phyloP scores from a whole-genome alignment of 2,797 vertebrate genomes.

The Siniperca obscura region DNA sequence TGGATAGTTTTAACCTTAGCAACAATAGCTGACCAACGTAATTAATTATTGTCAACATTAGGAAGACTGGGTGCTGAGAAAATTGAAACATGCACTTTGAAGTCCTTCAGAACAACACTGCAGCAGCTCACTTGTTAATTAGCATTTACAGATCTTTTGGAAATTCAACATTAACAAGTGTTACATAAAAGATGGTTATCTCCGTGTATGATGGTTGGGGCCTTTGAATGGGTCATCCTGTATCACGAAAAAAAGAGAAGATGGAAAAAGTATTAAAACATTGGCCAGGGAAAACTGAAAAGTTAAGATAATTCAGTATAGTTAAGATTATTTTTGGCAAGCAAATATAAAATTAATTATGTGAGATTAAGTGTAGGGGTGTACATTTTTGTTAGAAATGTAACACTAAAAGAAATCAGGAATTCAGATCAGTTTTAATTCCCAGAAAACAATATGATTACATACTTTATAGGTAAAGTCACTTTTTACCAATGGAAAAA shows the following conservation, averaged over 20 bases:
- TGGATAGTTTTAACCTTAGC: not conserved
- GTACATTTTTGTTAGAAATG: not conserved
- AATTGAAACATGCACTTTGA: slow-evolving; percentile 18
- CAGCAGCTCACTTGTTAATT: slow-evolving; percentile 4
- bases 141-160: not conserved
- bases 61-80: slow-evolving; percentile 14
- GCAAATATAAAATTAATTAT: not conserved
- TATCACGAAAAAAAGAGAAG: not conserved
- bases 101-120: slow-evolving; percentile 7
- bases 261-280: not conserved
- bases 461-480: not conserved
- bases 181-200: slow-evolving; percentile 51
- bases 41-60: slow-evolving; percentile 5
- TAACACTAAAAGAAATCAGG: not conserved
- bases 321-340: not conserved
- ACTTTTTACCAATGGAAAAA: not conserved
- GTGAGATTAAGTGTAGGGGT: not conserved
- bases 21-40: not conserved
- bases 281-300: not conserved
- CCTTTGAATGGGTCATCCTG: slow-evolving; percentile 86
- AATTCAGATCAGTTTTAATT: not conserved
- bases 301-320: not conserved
- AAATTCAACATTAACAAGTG: slow-evolving; percentile 11
- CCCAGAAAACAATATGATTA: not conserved
- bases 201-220: slow-evolving; percentile 54